These are phyloP conservation scores for Sarcophaga carnaria DNA, from an alignment of 2,888 invertebrate species.

Conservation along the genomic window DNA sequence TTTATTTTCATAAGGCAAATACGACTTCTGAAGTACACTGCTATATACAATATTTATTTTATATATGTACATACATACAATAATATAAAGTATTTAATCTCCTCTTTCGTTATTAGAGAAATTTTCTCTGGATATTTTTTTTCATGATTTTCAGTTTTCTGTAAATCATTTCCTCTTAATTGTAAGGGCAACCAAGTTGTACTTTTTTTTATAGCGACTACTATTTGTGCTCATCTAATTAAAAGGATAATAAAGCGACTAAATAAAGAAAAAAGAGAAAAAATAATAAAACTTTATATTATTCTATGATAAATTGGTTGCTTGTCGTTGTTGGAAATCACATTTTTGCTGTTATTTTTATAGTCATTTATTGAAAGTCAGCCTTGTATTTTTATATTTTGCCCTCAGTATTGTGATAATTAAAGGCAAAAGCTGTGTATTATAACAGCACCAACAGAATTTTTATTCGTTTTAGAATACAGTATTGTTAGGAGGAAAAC, in stretches of 20 bases:
- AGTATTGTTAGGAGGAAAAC: too few relatives aligned
- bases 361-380: neutral
- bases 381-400: neutral
- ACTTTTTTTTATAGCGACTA: neutral
- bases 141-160: too few relatives aligned
- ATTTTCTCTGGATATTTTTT: too few relatives aligned
- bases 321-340: neutral
- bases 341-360: neutral
- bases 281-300: conserved; percentile 14
- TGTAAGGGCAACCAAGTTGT: neutral
- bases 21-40: neutral
- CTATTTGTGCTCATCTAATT: conserved; percentile 14
- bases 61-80: too few relatives aligned
- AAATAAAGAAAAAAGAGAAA: conserved; percentile 1
- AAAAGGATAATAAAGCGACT: conserved; percentile 23
- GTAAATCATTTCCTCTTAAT: too few relatives aligned
- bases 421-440: conserved; percentile 25
- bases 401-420: conserved; percentile 14
- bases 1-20: neutral
- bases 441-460: neutral
- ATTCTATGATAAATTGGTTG: neutral
- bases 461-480: conserved; percentile 1
- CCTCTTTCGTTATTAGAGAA: too few relatives aligned
- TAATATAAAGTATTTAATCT: too few relatives aligned
- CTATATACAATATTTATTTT: neutral